Evolutionary conservation across 1,140 invertebrate genomes (phyloP), one percentile per base, ranked within the genome.

Genomic region (Ptiloglossa arizonensis): DNA sequence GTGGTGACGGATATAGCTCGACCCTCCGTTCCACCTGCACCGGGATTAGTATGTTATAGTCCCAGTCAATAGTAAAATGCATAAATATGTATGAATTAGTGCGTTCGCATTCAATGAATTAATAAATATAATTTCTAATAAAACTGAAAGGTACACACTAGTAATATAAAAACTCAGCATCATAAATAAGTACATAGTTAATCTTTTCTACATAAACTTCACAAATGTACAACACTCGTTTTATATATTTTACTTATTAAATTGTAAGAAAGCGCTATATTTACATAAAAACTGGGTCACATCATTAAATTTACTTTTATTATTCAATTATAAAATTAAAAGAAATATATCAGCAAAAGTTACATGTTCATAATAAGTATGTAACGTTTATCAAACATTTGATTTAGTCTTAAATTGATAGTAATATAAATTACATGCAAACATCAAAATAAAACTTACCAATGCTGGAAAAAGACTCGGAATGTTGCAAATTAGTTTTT

Each of bases 1-100:
- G 88, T 90, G 88, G 88, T 87, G 82, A 89, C 86, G 85, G 82
- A 84, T 85, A 88, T 88, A 89, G 88, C 85, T 90, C 87, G 90
- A 89, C 86, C 86, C 83, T 90, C 88, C 81, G 86, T 91, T 89
- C 88, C 91, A 92, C 91, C 91, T 92, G 90, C 88, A 91, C 90
- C 91, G 84, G 87, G 85, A 92, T 92, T 92, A 92, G 91, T 92
- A 88, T 89, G 89, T 92, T 92, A 92, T 59, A 89, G 66, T 89
- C 84, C 82, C 84, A 88, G 86, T 88, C 81, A 75, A 87, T 57
- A 22, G 2, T 79, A 70, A 81, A 79, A 80, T 64, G 66, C 56
- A 79, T 41, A 44, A 35, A 68, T 54, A 77, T 41, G 63, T 59
- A 57, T n/a, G 29, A 59, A 71, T 75, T 70, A 56, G 54, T 60